Evolutionary conservation across 2,797 vertebrate species (phyloP).

Genomic region (Gadopsis bispinosus): DNA sequence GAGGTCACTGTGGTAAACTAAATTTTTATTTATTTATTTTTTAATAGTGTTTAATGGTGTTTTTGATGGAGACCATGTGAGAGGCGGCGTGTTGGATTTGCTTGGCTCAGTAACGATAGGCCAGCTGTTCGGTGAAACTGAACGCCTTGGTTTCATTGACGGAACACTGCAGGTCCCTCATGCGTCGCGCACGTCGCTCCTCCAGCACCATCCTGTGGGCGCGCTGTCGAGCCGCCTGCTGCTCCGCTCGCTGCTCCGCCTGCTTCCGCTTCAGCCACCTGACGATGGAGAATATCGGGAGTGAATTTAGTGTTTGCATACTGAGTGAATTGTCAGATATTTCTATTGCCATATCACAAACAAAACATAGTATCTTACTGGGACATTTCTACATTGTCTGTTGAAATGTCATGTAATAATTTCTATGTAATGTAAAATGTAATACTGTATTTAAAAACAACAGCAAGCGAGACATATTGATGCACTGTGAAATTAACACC

Average conservation of each 20-base stretch:
- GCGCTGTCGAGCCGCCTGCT: slow-evolving; percentile 88
- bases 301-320: background rate
- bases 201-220: slow-evolving; percentile 89
- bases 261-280: slow-evolving; percentile 94
- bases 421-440: background rate
- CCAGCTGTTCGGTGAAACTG: slow-evolving; percentile 87
- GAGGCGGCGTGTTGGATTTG: background rate
- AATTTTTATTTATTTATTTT: too few relatives aligned
- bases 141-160: slow-evolving; percentile 86
- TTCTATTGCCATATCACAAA: background rate
- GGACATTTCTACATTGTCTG: background rate
- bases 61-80: background rate
- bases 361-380: background rate
- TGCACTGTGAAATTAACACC: too few relatives aligned
- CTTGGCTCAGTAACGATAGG: slow-evolving; percentile 79
- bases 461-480: background rate
- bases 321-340: background rate
- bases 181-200: slow-evolving; percentile 87
- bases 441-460: background rate
- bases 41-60: too few relatives aligned
- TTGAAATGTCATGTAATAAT: background rate
- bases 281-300: background rate
- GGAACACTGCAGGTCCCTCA: slow-evolving; percentile 85
- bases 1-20: slow-evolving; percentile 57
- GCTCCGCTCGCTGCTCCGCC: slow-evolving; percentile 88